Conservation (phyloP, 2,888 invertebrate genomes). For the Erpobdella octoculata region DNA sequence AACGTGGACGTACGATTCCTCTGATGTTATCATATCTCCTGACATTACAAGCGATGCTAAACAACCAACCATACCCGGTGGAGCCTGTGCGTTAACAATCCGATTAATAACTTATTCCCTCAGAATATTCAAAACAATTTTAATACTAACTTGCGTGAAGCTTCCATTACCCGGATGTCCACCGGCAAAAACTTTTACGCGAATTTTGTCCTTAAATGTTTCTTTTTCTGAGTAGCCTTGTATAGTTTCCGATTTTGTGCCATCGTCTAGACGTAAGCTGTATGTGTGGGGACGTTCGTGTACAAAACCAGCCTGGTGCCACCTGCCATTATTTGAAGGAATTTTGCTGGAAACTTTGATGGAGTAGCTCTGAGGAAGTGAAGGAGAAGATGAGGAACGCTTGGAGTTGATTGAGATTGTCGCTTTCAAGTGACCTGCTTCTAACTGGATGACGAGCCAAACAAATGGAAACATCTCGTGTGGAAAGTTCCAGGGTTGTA, state of each 20-base stretch:
- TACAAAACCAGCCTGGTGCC: not conserved
- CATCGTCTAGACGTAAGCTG: not conserved
- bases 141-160: not conserved
- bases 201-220: not conserved
- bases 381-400: not conserved
- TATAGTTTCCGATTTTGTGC: not conserved
- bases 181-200: not conserved
- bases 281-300: not conserved
- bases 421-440: not conserved
- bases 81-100: not conserved
- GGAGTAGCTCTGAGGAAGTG: not conserved
- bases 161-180: not conserved
- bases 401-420: not conserved
- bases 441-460: not conserved
- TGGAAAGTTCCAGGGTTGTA: not conserved
- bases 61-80: not conserved
- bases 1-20: not conserved
- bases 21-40: not conserved
- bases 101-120: not conserved
- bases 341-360: slow-evolving; percentile 4
- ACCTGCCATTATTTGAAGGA: not conserved
- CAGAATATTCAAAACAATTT: not conserved
- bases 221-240: not conserved
- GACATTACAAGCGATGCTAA: not conserved
- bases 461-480: not conserved